Evolutionary conservation across 2,797 vertebrate genomes (phyloP).

Genomic region (Hipposideros larvatus): DNA sequence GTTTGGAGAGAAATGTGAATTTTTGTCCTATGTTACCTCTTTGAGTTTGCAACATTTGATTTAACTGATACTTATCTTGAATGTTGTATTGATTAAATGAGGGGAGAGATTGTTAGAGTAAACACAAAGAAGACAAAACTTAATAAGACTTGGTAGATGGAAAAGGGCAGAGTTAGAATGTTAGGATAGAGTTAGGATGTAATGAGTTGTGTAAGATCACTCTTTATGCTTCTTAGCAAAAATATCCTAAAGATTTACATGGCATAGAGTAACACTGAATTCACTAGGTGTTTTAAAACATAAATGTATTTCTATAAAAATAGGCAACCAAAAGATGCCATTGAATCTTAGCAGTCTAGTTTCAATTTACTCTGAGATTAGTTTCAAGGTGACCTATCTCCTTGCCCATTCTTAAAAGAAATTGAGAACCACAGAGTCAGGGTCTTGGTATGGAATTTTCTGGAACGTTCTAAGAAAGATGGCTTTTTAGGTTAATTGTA

Average conservation of each 20-base stretch:
- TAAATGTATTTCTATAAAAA: slow-evolving; percentile 54
- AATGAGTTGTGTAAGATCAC: not conserved
- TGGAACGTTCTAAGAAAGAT: not conserved
- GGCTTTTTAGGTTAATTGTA: not conserved
- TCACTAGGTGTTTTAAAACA: not conserved
- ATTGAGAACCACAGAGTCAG: not conserved
- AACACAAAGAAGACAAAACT: not conserved
- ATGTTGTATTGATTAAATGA: not conserved
- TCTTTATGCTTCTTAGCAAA: not conserved
- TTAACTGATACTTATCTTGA: slow-evolving; percentile 14
- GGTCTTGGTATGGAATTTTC: not conserved
- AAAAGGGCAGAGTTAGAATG: not conserved
- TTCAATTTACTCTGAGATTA: slow-evolving; percentile 61
- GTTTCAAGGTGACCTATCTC: slow-evolving; percentile 28
- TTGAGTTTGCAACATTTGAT: not conserved
- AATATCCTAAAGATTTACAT: not conserved
- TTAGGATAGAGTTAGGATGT: not conserved
- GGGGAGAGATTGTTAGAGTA: not conserved
- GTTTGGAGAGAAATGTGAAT: not conserved
- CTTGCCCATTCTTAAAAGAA: not conserved
- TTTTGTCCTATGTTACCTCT: not conserved
- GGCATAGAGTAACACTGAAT: not conserved
- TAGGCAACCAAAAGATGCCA: not conserved
- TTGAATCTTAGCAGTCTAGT: slow-evolving; percentile 15
- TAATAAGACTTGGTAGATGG: slow-evolving; percentile 13